phyloP scores from a whole-genome alignment of 2,113 vertebrate species.

The Ginglymostoma cirratum region DNA sequence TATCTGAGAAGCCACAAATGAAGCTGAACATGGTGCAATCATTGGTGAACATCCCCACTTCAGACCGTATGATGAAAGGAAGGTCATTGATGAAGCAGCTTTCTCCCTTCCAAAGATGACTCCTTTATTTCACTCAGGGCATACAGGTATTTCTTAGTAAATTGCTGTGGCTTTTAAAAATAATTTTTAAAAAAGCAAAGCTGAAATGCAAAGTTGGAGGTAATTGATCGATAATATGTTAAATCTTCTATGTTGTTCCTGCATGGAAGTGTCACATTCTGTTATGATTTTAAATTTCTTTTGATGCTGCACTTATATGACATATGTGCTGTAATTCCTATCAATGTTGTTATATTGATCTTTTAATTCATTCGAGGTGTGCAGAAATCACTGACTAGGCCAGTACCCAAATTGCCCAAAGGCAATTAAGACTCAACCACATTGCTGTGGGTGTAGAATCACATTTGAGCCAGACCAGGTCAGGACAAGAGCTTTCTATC shows the following conservation, averaged over 20 bases:
- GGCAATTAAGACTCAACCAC: no score
- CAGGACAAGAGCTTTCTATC: no score
- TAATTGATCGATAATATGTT: background rate
- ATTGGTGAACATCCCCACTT: no score
- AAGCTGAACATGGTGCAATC: no score
- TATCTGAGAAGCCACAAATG: no score
- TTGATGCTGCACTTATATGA: background rate
- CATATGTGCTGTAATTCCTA: background rate
- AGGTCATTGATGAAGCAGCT: background rate
- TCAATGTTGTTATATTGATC: background rate
- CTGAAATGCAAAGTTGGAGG: background rate
- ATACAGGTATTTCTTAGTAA: background rate
- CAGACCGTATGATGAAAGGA: no score
- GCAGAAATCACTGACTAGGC: no score
- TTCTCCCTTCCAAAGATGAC: background rate
- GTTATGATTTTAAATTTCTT: background rate
- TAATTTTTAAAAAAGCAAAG: background rate
- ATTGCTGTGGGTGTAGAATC: no score
- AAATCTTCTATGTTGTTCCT: background rate
- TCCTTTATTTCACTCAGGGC: background rate
- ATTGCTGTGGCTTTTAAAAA: background rate
- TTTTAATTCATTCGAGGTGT: no score
- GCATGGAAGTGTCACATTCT: background rate
- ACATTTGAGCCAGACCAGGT: no score
- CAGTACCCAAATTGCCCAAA: no score